Evolutionary conservation across 2,888 invertebrate species (phyloP).

Genomic region (Stomorhina lunata): DNA sequence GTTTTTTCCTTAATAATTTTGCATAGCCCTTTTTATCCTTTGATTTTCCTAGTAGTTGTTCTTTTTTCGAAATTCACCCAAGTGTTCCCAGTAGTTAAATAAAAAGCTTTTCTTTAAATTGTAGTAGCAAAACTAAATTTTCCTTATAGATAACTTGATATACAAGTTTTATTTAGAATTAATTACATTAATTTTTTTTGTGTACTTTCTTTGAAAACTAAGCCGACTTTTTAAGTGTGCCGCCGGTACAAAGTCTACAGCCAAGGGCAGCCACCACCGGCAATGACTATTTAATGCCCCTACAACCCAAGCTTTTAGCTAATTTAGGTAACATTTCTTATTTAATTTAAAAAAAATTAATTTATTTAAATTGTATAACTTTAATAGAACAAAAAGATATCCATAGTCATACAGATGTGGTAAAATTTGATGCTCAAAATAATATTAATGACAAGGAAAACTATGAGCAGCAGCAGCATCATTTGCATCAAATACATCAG

Average conservation of each 20-base stretch:
- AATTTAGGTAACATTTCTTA: constrained; percentile 75
- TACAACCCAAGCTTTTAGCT: constrained; percentile 85
- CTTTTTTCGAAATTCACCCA: constrained; percentile 19
- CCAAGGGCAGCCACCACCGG: constrained; percentile 87
- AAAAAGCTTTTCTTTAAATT: not conserved
- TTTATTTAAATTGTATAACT: constrained; percentile 1
- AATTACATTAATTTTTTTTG: too few relatives aligned
- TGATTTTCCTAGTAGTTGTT: constrained; percentile 5
- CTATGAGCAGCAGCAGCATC: constrained; percentile 44
- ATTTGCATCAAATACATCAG: constrained; percentile 59
- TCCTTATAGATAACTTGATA: not conserved
- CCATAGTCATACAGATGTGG: constrained; percentile 71
- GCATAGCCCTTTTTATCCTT: not conserved
- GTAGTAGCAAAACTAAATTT: not conserved
- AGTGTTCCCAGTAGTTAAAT: not conserved
- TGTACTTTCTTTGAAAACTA: too few relatives aligned
- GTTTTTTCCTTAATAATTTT: constrained; percentile 32
- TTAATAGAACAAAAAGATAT: constrained; percentile 78
- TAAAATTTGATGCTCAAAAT: constrained; percentile 57
- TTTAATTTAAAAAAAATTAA: not conserved
- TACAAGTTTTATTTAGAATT: not conserved
- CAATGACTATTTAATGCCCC: constrained; percentile 85
- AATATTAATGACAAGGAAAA: constrained; percentile 49
- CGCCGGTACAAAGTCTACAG: constrained; percentile 83
- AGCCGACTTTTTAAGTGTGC: constrained; percentile 82